Evolutionary conservation across 2,888 invertebrate species (phyloP).

Genomic region (Deilephila porcellus): DNA sequence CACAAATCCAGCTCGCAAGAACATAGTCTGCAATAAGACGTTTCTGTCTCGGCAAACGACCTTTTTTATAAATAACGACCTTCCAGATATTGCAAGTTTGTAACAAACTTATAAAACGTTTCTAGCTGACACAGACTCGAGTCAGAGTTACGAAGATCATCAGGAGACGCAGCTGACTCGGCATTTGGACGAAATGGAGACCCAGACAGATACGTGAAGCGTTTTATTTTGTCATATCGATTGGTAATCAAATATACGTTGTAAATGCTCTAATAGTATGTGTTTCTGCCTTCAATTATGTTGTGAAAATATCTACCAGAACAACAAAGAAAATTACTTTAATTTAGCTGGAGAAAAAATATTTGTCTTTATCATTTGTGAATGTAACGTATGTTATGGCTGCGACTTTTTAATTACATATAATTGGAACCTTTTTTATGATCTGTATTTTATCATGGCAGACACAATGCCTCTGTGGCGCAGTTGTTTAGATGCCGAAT

Average conservation of each 20-base stretch:
- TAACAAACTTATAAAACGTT: conserved; percentile 19
- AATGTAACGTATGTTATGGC: no score
- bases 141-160: conserved; percentile 67
- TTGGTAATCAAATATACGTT: neutral
- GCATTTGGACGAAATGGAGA: conserved; percentile 64
- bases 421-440: no score
- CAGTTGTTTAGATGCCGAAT: no score
- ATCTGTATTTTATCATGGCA: no score
- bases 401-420: no score
- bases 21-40: conserved; percentile 1
- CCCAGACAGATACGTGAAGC: conserved; percentile 64
- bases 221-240: conserved; percentile 1
- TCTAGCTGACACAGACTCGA: conserved; percentile 67
- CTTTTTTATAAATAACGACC: conserved; percentile 9
- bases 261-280: neutral
- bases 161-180: conserved; percentile 71
- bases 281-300: neutral
- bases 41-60: conserved; percentile 17
- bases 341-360: no score
- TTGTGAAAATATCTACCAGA: no score
- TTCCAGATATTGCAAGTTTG: conserved; percentile 14
- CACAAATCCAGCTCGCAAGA: neutral
- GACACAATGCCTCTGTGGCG: no score
- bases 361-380: no score
- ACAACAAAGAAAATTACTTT: no score